These are phyloP conservation scores for Pangasius larnaudii DNA, from an alignment of 2,797 vertebrate genomes.

Conservation along the genomic window DNA sequence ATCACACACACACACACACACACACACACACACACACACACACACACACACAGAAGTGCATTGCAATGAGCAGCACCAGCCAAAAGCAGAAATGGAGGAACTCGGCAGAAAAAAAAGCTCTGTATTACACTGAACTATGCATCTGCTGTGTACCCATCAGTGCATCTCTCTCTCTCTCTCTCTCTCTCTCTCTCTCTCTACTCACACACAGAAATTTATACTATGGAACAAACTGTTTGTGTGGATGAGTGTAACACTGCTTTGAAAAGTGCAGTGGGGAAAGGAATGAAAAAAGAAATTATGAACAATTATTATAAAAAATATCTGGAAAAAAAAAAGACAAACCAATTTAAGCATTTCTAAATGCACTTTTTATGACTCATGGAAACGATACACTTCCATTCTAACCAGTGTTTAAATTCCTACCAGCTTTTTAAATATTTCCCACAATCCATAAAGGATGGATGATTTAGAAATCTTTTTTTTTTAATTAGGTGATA, in stretches of 20 bases:
- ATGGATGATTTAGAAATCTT: background rate
- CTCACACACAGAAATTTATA: background rate
- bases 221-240: background rate
- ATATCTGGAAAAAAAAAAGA: too few species aligned
- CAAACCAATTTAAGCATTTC: background rate
- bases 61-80: background rate
- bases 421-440: background rate
- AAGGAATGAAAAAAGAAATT: background rate
- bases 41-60: background rate
- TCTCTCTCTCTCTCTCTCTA: background rate
- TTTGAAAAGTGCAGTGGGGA: background rate
- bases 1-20: background rate
- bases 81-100: background rate
- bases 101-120: constrained; percentile 16
- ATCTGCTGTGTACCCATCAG: background rate
- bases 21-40: background rate
- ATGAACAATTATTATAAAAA: too few species aligned
- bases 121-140: constrained; percentile 1
- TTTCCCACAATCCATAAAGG: background rate
- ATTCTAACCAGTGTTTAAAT: background rate
- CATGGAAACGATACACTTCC: background rate
- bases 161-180: background rate
- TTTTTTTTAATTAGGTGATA: background rate
- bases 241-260: background rate
- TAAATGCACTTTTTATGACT: background rate